Conservation (phyloP, 2,797 vertebrate genomes). For the Hephaestus fuliginosus region DNA sequence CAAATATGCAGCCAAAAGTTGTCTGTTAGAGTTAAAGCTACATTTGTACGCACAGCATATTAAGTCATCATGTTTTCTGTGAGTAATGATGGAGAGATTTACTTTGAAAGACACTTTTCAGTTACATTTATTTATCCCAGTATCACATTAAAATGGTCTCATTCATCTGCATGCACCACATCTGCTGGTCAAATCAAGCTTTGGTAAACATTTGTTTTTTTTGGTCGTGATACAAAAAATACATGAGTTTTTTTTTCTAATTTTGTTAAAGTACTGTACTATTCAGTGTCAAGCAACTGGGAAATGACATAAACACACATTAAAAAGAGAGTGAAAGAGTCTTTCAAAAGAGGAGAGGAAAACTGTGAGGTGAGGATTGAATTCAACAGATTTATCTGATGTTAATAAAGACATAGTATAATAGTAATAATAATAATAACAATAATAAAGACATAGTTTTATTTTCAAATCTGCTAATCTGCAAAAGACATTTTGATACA, state of each 20-base stretch:
- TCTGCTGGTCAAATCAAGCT: background rate
- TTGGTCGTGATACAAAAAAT: background rate
- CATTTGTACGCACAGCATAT: background rate
- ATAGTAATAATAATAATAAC: no score
- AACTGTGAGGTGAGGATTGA: background rate
- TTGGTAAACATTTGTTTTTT: no score
- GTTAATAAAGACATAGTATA: background rate
- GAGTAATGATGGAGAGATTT: background rate
- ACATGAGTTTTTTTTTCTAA: slow-evolving; percentile 10
- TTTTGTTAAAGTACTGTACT: slow-evolving; percentile 25
- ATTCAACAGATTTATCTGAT: background rate
- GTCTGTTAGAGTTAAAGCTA: background rate
- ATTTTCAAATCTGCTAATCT: background rate
- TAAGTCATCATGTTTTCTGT: background rate
- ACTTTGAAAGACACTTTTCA: background rate
- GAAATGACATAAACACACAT: slow-evolving; percentile 17
- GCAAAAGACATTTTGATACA: background rate
- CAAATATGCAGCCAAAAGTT: background rate
- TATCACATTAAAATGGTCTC: background rate
- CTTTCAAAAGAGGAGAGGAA: background rate
- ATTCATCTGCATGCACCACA: background rate
- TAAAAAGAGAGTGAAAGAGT: background rate
- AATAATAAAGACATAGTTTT: background rate
- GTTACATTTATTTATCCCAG: background rate
- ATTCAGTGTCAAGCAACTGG: background rate